A percentile compares a stretch with the other conserved stretches of the same genome.
These are phyloP conservation scores for Macaca nemestrina DNA, from an alignment of 2,113 vertebrate genomes.

Conservation along the genomic window DNA sequence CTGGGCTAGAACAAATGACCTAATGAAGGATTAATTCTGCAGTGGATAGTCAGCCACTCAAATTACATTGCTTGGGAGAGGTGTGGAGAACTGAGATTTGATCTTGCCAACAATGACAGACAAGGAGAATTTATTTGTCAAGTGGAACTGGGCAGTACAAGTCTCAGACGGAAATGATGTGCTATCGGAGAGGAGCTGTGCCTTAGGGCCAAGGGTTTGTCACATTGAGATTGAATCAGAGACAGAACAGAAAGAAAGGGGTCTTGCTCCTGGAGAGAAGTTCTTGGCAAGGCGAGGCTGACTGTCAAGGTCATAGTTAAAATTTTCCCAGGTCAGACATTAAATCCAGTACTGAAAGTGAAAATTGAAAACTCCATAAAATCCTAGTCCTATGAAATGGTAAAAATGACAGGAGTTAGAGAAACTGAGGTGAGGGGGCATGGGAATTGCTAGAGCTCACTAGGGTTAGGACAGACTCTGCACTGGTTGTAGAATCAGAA, in stretches of 20 bases:
- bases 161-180: neutral
- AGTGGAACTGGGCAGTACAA: neutral
- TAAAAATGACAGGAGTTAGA: neutral
- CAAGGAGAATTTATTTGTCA: conserved; percentile 48
- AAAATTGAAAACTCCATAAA: neutral
- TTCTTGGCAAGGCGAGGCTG: neutral
- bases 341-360: neutral
- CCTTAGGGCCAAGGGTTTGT: neutral
- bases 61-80: conserved; percentile 56
- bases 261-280: neutral
- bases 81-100: conserved; percentile 53
- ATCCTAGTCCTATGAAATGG: neutral
- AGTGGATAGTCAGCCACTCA: conserved; percentile 65
- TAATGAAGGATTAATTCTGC: conserved; percentile 56
- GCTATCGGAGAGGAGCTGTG: neutral
- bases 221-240: neutral
- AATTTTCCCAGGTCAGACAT: conserved; percentile 19
- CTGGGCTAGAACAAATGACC: conserved; percentile 63
- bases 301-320: conserved; percentile 54
- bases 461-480: neutral
- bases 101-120: conserved; percentile 62
- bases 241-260: neutral
- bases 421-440: neutral
- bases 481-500: neutral
- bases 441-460: neutral